phyloP scores from a whole-genome alignment of 2,113 vertebrate species.

The Aphelocoma coerulescens region DNA sequence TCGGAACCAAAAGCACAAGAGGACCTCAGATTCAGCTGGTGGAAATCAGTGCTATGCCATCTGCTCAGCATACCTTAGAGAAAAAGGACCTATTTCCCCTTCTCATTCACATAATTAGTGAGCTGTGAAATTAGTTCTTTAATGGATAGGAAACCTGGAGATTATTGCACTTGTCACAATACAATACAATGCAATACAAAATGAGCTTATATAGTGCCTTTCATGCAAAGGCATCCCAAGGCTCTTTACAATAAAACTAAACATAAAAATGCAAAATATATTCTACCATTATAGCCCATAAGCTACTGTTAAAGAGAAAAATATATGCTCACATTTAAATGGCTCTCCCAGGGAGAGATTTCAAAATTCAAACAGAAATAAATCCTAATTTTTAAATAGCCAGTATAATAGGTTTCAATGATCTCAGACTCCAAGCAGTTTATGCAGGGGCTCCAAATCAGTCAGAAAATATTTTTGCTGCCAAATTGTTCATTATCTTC shows the following conservation, averaged over 20 bases:
- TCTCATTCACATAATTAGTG: constrained; percentile 74
- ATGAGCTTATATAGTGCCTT: constrained; percentile 55
- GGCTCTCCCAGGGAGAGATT: constrained; percentile 12
- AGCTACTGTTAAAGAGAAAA: constrained; percentile 37
- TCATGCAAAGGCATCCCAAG: constrained; percentile 60
- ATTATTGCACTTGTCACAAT: constrained; percentile 62
- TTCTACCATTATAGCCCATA: constrained; percentile 38
- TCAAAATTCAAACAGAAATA: constrained; percentile 50
- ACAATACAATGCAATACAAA: constrained; percentile 55
- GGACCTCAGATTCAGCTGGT: neutral
- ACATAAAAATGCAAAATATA: constrained; percentile 59
- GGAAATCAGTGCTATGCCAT: constrained; percentile 55
- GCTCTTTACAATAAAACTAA: constrained; percentile 67
- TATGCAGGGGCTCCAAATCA: neutral
- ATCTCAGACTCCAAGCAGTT: neutral
- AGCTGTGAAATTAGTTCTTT: constrained; percentile 80
- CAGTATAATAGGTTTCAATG: neutral
- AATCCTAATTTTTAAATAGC: constrained; percentile 39
- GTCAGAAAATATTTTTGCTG: constrained; percentile 23
- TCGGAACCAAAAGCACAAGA: constrained; percentile 10
- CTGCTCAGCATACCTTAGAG: constrained; percentile 65
- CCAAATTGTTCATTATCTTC: constrained; percentile 53
- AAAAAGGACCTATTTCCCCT: constrained; percentile 65
- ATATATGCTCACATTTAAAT: constrained; percentile 28
- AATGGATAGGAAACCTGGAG: constrained; percentile 72